Evolutionary conservation across 2,113 vertebrate genomes (phyloP), one percentile per base, ranked within the genome.

Genomic region (Ciconia maguari): DNA sequence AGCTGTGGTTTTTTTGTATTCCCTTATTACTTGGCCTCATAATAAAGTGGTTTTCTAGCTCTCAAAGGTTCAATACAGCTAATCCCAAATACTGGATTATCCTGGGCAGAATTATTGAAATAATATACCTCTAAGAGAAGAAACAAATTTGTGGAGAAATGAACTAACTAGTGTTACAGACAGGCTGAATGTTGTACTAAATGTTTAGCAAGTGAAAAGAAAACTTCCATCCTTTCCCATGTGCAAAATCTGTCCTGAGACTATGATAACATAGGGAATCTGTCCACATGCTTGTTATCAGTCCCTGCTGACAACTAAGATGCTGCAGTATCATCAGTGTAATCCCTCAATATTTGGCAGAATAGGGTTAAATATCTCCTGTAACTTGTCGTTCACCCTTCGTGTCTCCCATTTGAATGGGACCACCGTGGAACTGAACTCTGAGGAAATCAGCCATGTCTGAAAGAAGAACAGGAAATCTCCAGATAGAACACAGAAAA

Each of bases 21-120:
- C 60, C 62, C 78, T 70, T 15, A 44, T 66, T 21, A 32, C n/a
- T 71, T 70, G 42, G 32, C 62, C 38, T 92, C n/a, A 24, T 51
- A 90, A 49, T 68, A 46, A 83, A 89, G 64, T 52, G 32, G 11
- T 46, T 95, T 96, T 86, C 48, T 70, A 46, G 13, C n/a, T 94
- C 46, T 86, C 81, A 86, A 60, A 95, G 6, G 8, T 88, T 95
- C 57, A 79, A 64, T 70, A 34, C 44, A 21, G 38, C 46, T 93
- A 87, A 96, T 94, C 46, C 38, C 52, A 87, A 94, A 6, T 57
- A 70, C n/a, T 87, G 61, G 48, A 66, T 87, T 94, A 75, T 86
- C 29, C 71, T 72, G 25, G 15, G 62, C 48, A 91, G 41, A 93
- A 85, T 87, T 90, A 86, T 74, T 86, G 72, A 85, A 95, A 61